phyloP scores from a whole-genome alignment of 2,888 invertebrate species.

The Desoria tigrina region DNA sequence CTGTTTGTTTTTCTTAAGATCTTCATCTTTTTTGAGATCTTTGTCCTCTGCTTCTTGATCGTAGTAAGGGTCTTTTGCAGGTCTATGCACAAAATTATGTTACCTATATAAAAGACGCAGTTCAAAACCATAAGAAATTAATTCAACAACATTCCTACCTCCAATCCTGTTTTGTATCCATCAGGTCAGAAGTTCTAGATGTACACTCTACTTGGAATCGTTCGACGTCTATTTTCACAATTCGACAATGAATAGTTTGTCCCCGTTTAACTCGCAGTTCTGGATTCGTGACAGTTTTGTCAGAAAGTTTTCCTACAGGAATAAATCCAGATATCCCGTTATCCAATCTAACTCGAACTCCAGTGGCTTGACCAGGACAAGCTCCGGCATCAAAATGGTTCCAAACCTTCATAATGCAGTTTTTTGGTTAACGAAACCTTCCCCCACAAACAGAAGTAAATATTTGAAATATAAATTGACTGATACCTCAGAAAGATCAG shows the following conservation, averaged over 20 bases:
- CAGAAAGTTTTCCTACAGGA: conserved; percentile 85
- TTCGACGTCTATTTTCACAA: conserved; percentile 95
- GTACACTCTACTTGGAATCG: conserved; percentile 91
- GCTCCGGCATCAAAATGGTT: conserved; percentile 95
- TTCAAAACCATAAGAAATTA: neutral
- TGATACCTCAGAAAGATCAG: conserved; percentile 81
- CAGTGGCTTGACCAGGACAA: conserved; percentile 94
- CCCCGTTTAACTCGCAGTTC: conserved; percentile 84
- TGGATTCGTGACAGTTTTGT: conserved; percentile 89
- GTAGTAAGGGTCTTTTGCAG: conserved; percentile 84
- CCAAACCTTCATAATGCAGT: conserved; percentile 82
- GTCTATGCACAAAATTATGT: too few relatives aligned
- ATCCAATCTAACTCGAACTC: conserved; percentile 84
- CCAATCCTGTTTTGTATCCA: conserved; percentile 89
- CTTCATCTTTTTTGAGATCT: conserved; percentile 75
- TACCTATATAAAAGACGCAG: conserved; percentile 14
- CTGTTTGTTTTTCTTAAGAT: conserved; percentile 78
- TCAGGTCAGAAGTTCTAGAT: conserved; percentile 85
- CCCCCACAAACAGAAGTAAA: too few relatives aligned
- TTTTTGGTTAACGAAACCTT: conserved; percentile 16
- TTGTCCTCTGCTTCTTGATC: conserved; percentile 81
- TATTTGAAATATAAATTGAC: too few relatives aligned
- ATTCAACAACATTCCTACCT: conserved; percentile 64
- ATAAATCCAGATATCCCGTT: conserved; percentile 92
- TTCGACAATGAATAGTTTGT: conserved; percentile 81